Evolutionary conservation across 2,797 vertebrate genomes (phyloP).

Genomic region (Anableps anableps): DNA sequence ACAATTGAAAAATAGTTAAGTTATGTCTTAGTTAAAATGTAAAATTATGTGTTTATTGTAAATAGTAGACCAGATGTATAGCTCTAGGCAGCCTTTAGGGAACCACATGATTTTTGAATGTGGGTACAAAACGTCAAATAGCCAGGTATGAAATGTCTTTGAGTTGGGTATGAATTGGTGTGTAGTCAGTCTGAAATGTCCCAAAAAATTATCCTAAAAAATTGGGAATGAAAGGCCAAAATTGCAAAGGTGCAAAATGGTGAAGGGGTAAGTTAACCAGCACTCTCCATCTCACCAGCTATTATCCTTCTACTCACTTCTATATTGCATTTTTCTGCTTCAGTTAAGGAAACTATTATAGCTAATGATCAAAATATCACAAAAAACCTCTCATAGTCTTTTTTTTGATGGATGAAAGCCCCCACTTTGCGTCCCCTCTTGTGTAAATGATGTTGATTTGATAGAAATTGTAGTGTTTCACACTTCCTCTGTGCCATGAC

Average conservation of each 20-base stretch:
- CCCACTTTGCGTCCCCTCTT: slow-evolving; percentile 49
- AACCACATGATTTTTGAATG: too few relatives aligned
- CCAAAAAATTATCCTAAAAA: background rate
- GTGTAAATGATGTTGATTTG: slow-evolving; percentile 45
- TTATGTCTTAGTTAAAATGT: background rate
- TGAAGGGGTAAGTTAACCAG: background rate
- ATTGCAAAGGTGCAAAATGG: background rate
- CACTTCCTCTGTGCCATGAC: slow-evolving; percentile 48
- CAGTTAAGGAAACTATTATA: slow-evolving; percentile 21
- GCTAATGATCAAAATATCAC: slow-evolving; percentile 3
- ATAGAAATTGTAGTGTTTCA: slow-evolving; percentile 53
- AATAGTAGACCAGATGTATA: background rate
- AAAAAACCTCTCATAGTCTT: background rate
- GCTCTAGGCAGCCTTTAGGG: too few relatives aligned
- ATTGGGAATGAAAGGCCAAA: background rate
- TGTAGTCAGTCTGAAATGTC: background rate
- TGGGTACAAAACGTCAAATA: too few relatives aligned
- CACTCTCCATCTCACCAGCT: background rate
- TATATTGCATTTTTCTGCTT: slow-evolving; percentile 9
- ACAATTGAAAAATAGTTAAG: background rate
- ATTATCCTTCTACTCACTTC: background rate
- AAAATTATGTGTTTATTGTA: background rate
- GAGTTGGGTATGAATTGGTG: background rate
- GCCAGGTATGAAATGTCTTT: background rate
- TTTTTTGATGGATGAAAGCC: slow-evolving; percentile 49